phyloP scores from a whole-genome alignment of 2,888 invertebrate genomes.

The Nycteola revayana region DNA sequence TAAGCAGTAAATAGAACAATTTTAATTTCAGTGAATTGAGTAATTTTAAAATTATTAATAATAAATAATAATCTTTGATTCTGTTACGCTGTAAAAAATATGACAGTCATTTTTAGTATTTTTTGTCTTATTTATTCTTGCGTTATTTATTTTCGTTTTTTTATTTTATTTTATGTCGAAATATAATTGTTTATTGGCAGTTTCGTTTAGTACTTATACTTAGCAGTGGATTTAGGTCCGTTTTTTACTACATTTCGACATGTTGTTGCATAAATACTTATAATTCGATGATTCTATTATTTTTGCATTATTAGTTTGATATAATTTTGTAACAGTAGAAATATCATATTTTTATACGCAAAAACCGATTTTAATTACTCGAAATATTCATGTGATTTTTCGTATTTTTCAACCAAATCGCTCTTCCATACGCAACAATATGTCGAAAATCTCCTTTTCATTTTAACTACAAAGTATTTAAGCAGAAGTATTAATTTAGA shows the following conservation, averaged over 20 bases:
- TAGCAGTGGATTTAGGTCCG: conserved; percentile 16
- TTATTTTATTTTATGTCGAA: conserved; percentile 22
- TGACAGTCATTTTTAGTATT: conserved; percentile 27
- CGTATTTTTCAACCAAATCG: too few species aligned
- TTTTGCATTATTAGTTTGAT: too few species aligned
- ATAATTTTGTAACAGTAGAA: too few species aligned
- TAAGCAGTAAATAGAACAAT: conserved; percentile 5
- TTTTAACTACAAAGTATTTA: conserved; percentile 51
- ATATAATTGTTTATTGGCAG: conserved; percentile 28
- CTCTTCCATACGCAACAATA: conserved; percentile 35
- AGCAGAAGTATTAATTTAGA: conserved; percentile 62
- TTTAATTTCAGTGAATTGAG: conserved; percentile 29
- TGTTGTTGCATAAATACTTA: conserved; percentile 21
- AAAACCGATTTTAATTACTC: too few species aligned
- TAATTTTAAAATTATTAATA: conserved; percentile 7
- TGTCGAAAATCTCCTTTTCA: conserved; percentile 28
- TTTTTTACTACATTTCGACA: conserved; percentile 19
- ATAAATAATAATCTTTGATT: conserved; percentile 2
- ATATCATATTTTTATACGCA: too few species aligned
- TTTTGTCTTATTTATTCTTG: conserved; percentile 24
- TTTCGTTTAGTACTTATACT: conserved; percentile 35
- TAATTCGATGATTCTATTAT: too few species aligned
- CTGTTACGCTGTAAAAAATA: conserved; percentile 20
- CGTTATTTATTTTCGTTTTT: conserved; percentile 30
- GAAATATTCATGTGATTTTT: too few species aligned